These are phyloP conservation scores for Mesitornis unicolor DNA, from an alignment of 2,113 vertebrate species.

Conservation along the genomic window DNA sequence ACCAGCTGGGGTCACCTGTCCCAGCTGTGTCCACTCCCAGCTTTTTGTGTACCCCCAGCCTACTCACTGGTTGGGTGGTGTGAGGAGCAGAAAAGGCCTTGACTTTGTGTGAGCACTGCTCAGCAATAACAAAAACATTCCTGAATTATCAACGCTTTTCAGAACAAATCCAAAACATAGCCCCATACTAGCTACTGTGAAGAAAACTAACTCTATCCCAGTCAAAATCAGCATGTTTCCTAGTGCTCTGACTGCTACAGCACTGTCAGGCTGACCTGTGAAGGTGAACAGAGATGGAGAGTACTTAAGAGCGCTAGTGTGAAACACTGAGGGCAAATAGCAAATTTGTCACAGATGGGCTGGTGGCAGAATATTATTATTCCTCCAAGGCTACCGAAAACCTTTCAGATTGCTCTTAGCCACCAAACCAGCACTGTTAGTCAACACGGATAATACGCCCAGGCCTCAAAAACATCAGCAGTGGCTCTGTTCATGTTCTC, in stretches of 20 bases:
- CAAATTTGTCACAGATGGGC: neutral
- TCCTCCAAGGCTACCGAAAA: neutral
- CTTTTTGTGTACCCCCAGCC: too few relatives aligned
- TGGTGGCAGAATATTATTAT: neutral
- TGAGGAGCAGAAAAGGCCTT: too few relatives aligned
- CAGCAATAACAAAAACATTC: too few relatives aligned
- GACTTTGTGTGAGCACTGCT: too few relatives aligned
- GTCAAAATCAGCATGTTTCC: too few relatives aligned
- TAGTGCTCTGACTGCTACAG: neutral
- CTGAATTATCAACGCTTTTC: too few relatives aligned
- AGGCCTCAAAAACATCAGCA: neutral
- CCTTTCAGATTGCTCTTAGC: neutral
- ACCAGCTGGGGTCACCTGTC: too few relatives aligned
- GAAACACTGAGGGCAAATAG: neutral
- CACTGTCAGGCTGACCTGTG: neutral
- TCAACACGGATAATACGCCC: neutral
- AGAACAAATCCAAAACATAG: too few relatives aligned
- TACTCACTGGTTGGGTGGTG: too few relatives aligned
- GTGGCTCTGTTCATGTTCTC: neutral
- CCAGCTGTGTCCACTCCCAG: too few relatives aligned
- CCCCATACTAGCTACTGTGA: too few relatives aligned
- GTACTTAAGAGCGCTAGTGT: neutral
- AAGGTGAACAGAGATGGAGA: neutral
- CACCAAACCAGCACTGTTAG: neutral
- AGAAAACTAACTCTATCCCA: too few relatives aligned